Conservation (phyloP, 2,888 invertebrate species). For the Melanostoma scalare region DNA sequence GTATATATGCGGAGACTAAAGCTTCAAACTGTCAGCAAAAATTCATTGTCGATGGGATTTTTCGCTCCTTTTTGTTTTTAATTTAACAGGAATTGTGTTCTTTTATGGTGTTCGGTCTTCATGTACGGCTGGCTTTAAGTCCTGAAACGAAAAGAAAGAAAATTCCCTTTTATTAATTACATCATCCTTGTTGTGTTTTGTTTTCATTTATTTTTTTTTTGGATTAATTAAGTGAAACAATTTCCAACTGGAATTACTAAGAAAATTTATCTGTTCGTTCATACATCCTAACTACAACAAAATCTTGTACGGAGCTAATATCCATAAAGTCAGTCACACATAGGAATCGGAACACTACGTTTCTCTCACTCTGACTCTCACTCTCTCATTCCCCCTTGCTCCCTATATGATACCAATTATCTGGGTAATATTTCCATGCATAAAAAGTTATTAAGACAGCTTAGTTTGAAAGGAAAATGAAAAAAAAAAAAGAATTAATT, state of each 20-base stretch:
- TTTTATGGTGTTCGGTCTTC: constrained; percentile 14
- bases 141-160: constrained; percentile 30
- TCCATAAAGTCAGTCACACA: constrained; percentile 9
- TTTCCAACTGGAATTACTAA: no score
- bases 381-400: constrained; percentile 3
- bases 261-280: no score
- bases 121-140: constrained; percentile 30
- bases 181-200: no score
- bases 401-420: constrained; percentile 25
- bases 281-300: not conserved
- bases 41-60: constrained; percentile 48
- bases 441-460: constrained; percentile 29
- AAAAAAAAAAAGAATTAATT: constrained; percentile 44
- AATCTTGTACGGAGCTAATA: constrained; percentile 1
- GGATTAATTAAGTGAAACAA: no score
- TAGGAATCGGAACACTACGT: not conserved
- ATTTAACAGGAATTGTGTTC: constrained; percentile 21
- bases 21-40: constrained; percentile 51
- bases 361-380: constrained; percentile 1
- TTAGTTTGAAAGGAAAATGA: constrained; percentile 33
- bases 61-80: constrained; percentile 1
- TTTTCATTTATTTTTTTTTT: no score
- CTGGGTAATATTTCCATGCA: constrained; percentile 30
- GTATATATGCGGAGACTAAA: constrained; percentile 36
- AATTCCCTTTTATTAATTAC: not conserved